Conservation (phyloP, 2,113 vertebrate genomes). For the Sula dactylatra region DNA sequence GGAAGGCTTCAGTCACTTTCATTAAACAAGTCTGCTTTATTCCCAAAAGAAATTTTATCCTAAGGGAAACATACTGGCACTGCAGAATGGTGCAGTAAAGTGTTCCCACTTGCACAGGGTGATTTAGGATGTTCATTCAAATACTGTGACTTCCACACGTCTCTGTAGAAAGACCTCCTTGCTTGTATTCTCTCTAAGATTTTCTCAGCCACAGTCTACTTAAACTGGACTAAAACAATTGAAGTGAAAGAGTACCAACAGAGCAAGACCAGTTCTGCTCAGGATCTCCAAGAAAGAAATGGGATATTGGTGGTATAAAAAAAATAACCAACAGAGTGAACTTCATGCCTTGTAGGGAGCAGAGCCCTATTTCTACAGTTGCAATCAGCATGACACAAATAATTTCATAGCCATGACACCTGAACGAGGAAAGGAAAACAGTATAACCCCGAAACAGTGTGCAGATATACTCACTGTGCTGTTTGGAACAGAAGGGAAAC, state of each 20-base stretch:
- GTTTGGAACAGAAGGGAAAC: not conserved
- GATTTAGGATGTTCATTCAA: not conserved
- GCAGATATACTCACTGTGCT: not conserved
- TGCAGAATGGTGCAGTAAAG: not conserved
- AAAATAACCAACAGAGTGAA: not conserved
- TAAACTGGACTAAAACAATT: not conserved
- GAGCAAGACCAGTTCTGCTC: not conserved
- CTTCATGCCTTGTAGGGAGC: not conserved
- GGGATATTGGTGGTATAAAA: not conserved
- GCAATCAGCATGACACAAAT: not conserved
- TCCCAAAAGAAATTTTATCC: not conserved
- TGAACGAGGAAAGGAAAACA: not conserved
- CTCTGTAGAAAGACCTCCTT: not conserved
- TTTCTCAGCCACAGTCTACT: not conserved
- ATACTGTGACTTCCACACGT: not conserved
- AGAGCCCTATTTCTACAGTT: not conserved
- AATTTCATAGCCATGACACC: not conserved
- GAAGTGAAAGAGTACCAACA: not conserved
- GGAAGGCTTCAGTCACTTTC: not conserved
- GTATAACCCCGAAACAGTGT: not conserved
- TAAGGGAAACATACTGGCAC: not conserved
- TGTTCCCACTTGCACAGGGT: not conserved
- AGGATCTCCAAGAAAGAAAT: not conserved
- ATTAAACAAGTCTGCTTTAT: not conserved
- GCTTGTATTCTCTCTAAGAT: not conserved